phyloP scores from a whole-genome alignment of 2,113 vertebrate species.

The Phalacrocorax brasilianus region DNA sequence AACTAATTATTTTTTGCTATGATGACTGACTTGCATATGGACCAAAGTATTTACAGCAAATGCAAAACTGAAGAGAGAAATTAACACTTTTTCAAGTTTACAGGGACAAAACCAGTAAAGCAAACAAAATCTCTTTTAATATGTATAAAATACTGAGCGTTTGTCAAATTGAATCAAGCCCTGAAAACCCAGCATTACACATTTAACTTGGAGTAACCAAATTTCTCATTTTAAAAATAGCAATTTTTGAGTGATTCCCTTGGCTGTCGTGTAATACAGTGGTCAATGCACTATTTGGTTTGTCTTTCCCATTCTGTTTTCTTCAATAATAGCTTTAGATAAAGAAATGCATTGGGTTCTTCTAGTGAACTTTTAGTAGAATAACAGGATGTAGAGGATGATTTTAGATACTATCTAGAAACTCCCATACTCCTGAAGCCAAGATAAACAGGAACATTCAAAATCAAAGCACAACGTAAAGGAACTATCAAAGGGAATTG shows the following conservation, averaged over 20 bases:
- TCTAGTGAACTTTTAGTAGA: background rate
- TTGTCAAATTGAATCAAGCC: background rate
- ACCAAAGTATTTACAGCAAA: background rate
- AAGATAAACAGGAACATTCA: background rate
- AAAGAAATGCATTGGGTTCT: background rate
- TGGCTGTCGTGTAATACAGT: background rate
- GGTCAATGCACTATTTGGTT: background rate
- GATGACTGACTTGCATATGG: background rate
- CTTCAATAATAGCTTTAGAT: background rate
- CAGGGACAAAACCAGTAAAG: background rate
- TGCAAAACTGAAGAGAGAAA: background rate
- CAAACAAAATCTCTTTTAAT: background rate
- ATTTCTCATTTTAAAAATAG: background rate
- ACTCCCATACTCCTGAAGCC: background rate
- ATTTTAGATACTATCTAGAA: background rate
- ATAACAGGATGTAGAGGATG: background rate
- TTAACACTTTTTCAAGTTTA: background rate
- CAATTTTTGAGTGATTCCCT: background rate
- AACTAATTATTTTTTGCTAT: background rate
- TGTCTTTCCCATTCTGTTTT: background rate
- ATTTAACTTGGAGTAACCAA: background rate
- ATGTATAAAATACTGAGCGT: background rate
- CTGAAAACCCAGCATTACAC: background rate
- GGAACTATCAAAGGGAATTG: background rate
- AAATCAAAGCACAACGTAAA: background rate